A percentile compares a stretch with the other conserved stretches of the same genome.
Evolutionary conservation across 2,888 invertebrate species (phyloP).

Genomic region (Salticus scenicus): DNA sequence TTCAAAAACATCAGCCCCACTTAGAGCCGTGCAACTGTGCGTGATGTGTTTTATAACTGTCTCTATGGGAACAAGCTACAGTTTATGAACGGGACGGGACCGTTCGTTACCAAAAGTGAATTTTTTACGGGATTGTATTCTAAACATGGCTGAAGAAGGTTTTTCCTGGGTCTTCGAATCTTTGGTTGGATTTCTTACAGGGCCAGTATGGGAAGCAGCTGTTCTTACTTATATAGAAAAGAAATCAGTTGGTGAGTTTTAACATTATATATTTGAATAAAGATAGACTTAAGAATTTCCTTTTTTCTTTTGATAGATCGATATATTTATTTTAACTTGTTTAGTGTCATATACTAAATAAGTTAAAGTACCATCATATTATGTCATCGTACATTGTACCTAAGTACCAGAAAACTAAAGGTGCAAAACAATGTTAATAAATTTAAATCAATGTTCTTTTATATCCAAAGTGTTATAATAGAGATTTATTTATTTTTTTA

Average conservation of each 20-base stretch:
- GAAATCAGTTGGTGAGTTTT: conserved; percentile 87
- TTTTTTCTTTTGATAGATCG: no score
- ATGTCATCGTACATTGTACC: no score
- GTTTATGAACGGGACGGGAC: conserved; percentile 47
- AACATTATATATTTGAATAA: no score
- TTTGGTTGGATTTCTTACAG: conserved; percentile 90
- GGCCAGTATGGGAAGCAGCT: conserved; percentile 94
- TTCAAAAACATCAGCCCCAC: neutral
- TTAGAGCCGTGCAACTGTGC: conserved; percentile 12
- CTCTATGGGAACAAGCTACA: conserved; percentile 58
- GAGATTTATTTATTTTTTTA: no score
- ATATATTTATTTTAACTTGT: no score
- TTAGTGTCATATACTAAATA: no score
- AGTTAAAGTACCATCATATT: no score
- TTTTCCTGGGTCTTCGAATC: conserved; percentile 92
- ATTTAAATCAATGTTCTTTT: no score
- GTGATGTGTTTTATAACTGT: conserved; percentile 54
- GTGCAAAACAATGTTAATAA: no score
- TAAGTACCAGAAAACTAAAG: no score
- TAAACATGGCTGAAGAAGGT: conserved; percentile 79
- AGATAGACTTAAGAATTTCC: no score
- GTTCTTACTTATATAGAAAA: conserved; percentile 93
- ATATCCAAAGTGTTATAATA: no score
- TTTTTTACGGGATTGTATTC: neutral
- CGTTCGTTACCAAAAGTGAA: conserved; percentile 23